Base-by-base conservation (phyloP, 2,113 vertebrate genomes). In the Percina caprodes region DNA sequence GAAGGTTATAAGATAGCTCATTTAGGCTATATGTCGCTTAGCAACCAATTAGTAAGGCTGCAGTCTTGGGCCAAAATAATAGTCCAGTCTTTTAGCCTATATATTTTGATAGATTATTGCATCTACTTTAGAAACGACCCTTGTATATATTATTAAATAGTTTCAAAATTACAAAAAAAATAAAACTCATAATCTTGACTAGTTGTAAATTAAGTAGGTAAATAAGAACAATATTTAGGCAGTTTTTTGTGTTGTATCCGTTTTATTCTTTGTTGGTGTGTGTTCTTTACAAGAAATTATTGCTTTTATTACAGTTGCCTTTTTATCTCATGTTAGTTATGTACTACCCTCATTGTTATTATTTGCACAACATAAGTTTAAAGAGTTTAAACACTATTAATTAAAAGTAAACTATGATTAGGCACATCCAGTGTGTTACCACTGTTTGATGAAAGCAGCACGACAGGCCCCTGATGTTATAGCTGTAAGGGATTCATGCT, bases 401-500 rank as follows among this genome's bases (percentile, higher is more conserved):
- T 82, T 67, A 30, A 56, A 79, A 18, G 61, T 8, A 42, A 10
- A 19, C 30, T 39, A 11, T 78, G 26, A 69, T 84, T 67, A 67
- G 56, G 52, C 23, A 12, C 69, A 58, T 79, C 58, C 11, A n/a
- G 67, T 73, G 58, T 80, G 65, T 49, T 51, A 26, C 33, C 39
- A 70, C 6, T 51, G 69, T 71, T 77, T 86, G 15, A 68, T 58
- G n/a, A 49, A 35, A 76, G 59, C 24, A 75, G 18, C 51, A 24
- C 71, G 21, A 12, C 35, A 35, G 24, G 30, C 49, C 26, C 10
- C 51, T 79, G 21, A 76, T 62, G 81, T 79, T 67, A 74, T 70
- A 78, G 79, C 83, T 80, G 48, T 70, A 45, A 83, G 74, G 52
- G 35, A 55, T 83, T 86, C 52, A 45, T 84, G 65, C 68, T 77